These are phyloP conservation scores for Gopherus evgoodei DNA, from an alignment of 2,113 vertebrate species.

Conservation along the genomic window DNA sequence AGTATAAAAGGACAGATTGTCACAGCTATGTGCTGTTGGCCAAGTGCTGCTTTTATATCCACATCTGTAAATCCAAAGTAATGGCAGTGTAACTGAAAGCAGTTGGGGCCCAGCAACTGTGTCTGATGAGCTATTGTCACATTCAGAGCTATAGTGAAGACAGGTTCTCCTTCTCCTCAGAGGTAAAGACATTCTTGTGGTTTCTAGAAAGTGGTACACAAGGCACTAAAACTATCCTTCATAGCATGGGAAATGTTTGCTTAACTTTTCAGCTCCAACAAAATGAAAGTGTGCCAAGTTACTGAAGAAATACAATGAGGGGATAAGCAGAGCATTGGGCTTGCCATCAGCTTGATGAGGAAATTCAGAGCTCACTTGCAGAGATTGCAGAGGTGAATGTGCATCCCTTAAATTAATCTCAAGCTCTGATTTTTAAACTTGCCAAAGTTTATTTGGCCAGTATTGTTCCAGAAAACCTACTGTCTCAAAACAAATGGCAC, in stretches of 20 bases:
- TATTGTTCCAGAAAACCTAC: background rate
- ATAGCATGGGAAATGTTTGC: background rate
- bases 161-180: background rate
- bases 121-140: accelerated
- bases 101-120: background rate
- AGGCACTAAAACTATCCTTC: background rate
- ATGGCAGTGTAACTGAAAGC: background rate
- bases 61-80: background rate
- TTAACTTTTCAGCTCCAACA: background rate
- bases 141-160: accelerated
- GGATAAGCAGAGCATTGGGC: background rate
- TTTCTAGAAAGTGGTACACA: background rate
- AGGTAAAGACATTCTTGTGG: background rate
- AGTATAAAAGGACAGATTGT: background rate
- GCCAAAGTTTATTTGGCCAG: background rate
- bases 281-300: background rate
- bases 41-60: background rate
- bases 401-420: background rate
- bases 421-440: background rate
- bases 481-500: background rate
- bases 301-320: accelerated
- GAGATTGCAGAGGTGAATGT: background rate
- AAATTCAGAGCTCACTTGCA: background rate
- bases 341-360: background rate
- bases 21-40: background rate